These are phyloP conservation scores for Brenthis ino DNA, from an alignment of 2,888 invertebrate genomes.

Conservation along the genomic window DNA sequence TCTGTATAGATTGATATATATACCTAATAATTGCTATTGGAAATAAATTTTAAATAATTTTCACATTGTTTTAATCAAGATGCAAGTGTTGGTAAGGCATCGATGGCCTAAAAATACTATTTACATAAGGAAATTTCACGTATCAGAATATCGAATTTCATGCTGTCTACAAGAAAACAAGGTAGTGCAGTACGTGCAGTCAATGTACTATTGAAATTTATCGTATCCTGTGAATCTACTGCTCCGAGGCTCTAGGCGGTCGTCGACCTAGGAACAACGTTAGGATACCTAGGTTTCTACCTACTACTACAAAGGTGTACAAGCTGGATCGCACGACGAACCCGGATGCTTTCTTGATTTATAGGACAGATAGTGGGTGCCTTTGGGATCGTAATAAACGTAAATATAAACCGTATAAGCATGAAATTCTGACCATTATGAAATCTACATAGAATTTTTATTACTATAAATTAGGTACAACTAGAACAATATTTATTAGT, in stretches of 20 bases:
- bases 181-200: conserved; percentile 58
- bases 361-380: conserved; percentile 44
- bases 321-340: conserved; percentile 64
- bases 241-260: conserved; percentile 66
- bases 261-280: conserved; percentile 72
- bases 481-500: too few relatives aligned
- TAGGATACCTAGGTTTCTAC: conserved; percentile 64
- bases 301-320: conserved; percentile 54
- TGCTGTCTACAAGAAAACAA: conserved; percentile 50
- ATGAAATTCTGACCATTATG: conserved; percentile 24
- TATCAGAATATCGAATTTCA: conserved; percentile 32
- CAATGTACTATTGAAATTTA: conserved; percentile 80
- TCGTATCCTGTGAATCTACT: conserved; percentile 78
- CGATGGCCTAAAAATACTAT: too few relatives aligned
- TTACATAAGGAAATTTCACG: neutral
- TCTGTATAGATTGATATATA: too few relatives aligned
- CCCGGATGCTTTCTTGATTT: conserved; percentile 50
- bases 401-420: neutral
- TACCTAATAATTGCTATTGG: too few relatives aligned
- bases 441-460: neutral
- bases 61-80: too few relatives aligned
- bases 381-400: conserved; percentile 40
- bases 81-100: too few relatives aligned
- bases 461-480: neutral
- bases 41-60: too few relatives aligned